phyloP scores from a whole-genome alignment of 2,888 invertebrate species.

The Aradus depressus region DNA sequence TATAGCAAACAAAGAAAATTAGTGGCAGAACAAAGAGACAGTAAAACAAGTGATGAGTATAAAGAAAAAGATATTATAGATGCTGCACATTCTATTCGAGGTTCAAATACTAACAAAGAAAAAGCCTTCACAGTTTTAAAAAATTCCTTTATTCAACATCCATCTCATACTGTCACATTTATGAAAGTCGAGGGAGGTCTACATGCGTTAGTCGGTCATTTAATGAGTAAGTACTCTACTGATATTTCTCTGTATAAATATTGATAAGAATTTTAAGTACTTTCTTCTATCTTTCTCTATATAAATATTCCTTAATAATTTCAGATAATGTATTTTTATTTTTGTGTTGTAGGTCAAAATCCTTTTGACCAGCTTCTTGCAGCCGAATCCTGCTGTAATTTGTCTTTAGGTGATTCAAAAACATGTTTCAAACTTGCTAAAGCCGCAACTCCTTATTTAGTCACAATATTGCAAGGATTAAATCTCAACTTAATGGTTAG shows the following conservation, averaged over 20 bases:
- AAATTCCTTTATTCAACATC: conserved; percentile 39
- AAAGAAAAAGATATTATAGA: conserved; percentile 8
- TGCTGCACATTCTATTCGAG: neutral
- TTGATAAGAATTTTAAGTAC: neutral
- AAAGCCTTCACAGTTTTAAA: conserved; percentile 37
- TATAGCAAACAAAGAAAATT: conserved; percentile 9
- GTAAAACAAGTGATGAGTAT: neutral
- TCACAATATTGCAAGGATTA: conserved; percentile 36
- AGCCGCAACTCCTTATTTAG: conserved; percentile 42
- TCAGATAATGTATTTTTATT: neutral
- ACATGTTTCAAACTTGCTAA: conserved; percentile 40
- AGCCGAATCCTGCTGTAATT: conserved; percentile 45
- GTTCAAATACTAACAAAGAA: conserved; percentile 9
- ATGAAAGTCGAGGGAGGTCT: conserved; percentile 39
- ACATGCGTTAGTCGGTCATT: conserved; percentile 43
- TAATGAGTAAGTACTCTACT: conserved; percentile 39
- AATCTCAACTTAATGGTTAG: conserved; percentile 32
- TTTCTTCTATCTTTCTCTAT: too few relatives aligned
- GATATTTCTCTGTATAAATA: conserved; percentile 9
- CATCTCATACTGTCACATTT: conserved; percentile 36
- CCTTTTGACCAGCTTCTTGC: conserved; percentile 42
- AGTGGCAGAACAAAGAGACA: neutral
- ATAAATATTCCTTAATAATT: neutral
- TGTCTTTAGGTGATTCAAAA: conserved; percentile 42
- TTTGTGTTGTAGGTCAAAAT: conserved; percentile 38